Conservation (phyloP, 2,113 vertebrate genomes). For the Gracilinanus agilis region DNA sequence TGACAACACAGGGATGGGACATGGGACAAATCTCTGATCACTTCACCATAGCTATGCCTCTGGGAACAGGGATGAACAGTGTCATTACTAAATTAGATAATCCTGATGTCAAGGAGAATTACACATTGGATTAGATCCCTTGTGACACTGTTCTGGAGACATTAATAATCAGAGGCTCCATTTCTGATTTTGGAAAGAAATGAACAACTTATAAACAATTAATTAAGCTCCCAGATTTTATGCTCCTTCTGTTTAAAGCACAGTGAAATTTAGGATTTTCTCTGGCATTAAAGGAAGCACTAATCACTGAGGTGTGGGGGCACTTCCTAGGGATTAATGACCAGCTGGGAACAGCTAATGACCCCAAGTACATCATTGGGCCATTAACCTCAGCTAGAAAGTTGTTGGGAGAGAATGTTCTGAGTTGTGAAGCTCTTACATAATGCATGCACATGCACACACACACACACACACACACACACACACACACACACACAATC, state of each 20-base stretch:
- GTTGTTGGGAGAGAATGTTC: constrained; percentile 81
- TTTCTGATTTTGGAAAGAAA: constrained; percentile 79
- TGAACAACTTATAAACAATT: constrained; percentile 81
- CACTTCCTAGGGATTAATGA: constrained; percentile 81
- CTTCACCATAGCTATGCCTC: neutral
- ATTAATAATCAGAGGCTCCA: constrained; percentile 52
- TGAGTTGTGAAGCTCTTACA: constrained; percentile 74
- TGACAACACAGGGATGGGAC: neutral
- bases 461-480: constrained; percentile 54
- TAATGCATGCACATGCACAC: constrained; percentile 66
- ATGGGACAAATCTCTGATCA: neutral
- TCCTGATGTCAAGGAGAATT: neutral
- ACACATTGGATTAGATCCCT: constrained; percentile 16
- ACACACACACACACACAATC: constrained; percentile 10
- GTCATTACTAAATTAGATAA: neutral
- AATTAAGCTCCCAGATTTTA: constrained; percentile 80
- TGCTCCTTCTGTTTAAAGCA: constrained; percentile 76
- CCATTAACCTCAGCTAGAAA: constrained; percentile 81
- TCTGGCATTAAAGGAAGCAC: constrained; percentile 83
- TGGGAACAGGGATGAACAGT: neutral
- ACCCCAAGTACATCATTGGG: constrained; percentile 76
- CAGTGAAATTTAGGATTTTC: constrained; percentile 65
- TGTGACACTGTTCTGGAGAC: neutral
- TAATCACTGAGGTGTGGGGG: constrained; percentile 74
- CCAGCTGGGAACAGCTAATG: constrained; percentile 77